Base-by-base conservation (phyloP, 2,888 invertebrate species). In the Drosophila prolongata region DNA sequence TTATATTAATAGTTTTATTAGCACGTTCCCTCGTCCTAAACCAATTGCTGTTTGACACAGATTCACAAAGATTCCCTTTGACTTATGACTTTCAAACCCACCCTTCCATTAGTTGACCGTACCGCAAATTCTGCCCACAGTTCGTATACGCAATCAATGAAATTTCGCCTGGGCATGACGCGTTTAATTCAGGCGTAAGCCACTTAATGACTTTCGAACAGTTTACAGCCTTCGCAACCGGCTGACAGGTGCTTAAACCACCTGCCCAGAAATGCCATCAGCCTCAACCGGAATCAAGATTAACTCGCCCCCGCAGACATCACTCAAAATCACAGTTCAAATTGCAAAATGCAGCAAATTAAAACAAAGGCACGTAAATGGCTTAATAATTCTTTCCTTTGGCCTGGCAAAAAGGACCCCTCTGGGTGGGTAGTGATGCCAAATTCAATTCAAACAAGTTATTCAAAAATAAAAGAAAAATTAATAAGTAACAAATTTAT, bases 321-420 rank as follows among this genome's bases (percentile, higher is more conserved):
- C 54, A 55, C 14, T 37, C 40, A 72, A 57, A 71, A 64, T 54
- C 44, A 40, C 38, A 52, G 49, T 56, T 35, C 38, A 46, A 59
- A 54, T 56, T 35, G 56, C 42, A 60, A 66, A 78, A 68, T 66
- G 55, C 69, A 74, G 47, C 49, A 58, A 69, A 75, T 77, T 66
- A 77, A 77, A 76, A 56, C 44, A 68, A 34, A 46, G 60, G 52
- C 67, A 69, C 80, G 62, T 66, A 75, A 69, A 76, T 68, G 78
- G 65, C 64, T 76, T 61, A 61, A 70, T 79, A 52, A 61, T 49
- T 61, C 60, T 68, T 57, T 38, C 13, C 57, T 24, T 56, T 61
- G 42, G 16, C 14, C 3, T 14, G 16, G 3, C 10, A n/a, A 11
- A 16, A 16, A n/a, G 13, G 27, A 30, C 16, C 38, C 11, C 11